Evolutionary conservation across 2,797 vertebrate genomes (phyloP), one percentile per base, ranked within the genome.

Genomic region (Phaenicophaeus curvirostris): DNA sequence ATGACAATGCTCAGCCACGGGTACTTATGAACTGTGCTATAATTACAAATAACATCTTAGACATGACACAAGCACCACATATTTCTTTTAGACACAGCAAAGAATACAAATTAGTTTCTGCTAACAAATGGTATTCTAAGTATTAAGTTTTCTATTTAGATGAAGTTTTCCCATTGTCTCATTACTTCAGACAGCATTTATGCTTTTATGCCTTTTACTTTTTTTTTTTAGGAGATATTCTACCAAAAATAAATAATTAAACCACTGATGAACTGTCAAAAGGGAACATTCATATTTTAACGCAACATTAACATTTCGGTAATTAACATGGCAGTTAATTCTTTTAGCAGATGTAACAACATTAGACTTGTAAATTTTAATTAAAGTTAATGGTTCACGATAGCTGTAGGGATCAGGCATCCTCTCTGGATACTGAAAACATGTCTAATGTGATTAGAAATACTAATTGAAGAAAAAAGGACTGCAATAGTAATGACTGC

Each of bases 291-390:
- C 96, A 97, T 97, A 97, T 98, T 98, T 98, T 97, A 98, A 98
- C 93, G 97, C 95, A 98, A 97, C 97, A 98, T 98, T 97, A 98
- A 98, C 97, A 97, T 98, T 97, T 98, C 96, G 96, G 94, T 97
- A 98, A 98, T 98, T 98, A 98, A 98, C 97, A 98, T 98, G 96
- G 97, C 97, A 98, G 97, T 97, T 98, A 98, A 98, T 97, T 97
- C 98, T 97, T 98, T 98, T 97, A 98, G 97, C 98, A 98, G 97
- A 98, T 98, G 97, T 97, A 98, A 98, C 97, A 98, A 97, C 97
- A 98, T 98, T 98, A 98, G 97, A 98, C 98, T 98, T 97, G 97
- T 98, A 98, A 97, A 98, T 98, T 98, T 98, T 98, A 98, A 98
- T 98, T 98, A 98, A 97, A 97, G 97, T 97, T 97, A 98, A 98